Conservation (phyloP, 2,113 vertebrate genomes). For the Fregata magnificens region DNA sequence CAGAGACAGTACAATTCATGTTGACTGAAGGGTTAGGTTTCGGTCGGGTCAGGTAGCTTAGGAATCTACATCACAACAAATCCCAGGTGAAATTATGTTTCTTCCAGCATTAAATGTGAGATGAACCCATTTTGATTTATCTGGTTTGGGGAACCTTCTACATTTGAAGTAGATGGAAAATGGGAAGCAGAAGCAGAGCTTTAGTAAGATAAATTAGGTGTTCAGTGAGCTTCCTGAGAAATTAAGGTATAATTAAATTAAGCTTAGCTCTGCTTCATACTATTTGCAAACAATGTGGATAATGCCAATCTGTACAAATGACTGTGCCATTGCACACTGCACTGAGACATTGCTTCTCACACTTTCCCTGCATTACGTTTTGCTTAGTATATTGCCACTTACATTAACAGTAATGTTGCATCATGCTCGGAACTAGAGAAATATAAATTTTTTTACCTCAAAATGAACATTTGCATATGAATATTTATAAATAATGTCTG, state of each 20-base stretch:
- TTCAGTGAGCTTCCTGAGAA: neutral
- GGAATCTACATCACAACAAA: neutral
- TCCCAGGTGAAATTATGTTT: neutral
- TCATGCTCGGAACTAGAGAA: neutral
- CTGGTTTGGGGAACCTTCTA: neutral
- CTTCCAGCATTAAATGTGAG: neutral
- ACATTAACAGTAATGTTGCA: fast-evolving
- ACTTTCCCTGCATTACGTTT: neutral
- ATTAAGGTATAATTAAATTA: neutral
- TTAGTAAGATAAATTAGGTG: neutral
- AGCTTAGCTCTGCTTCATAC: neutral
- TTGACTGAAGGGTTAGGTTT: neutral
- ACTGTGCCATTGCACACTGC: neutral
- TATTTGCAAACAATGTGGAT: neutral
- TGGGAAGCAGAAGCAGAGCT: neutral
- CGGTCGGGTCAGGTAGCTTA: neutral
- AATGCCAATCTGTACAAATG: neutral
- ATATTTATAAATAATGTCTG: neutral
- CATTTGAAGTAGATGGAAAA: neutral
- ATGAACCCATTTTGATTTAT: neutral
- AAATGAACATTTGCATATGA: neutral
- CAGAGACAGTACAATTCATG: neutral
- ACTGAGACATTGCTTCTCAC: neutral
- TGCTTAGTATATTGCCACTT: neutral
- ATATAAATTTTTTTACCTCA: neutral